Conservation (phyloP, 2,888 invertebrate genomes). For the Agapetus fuscipes region DNA sequence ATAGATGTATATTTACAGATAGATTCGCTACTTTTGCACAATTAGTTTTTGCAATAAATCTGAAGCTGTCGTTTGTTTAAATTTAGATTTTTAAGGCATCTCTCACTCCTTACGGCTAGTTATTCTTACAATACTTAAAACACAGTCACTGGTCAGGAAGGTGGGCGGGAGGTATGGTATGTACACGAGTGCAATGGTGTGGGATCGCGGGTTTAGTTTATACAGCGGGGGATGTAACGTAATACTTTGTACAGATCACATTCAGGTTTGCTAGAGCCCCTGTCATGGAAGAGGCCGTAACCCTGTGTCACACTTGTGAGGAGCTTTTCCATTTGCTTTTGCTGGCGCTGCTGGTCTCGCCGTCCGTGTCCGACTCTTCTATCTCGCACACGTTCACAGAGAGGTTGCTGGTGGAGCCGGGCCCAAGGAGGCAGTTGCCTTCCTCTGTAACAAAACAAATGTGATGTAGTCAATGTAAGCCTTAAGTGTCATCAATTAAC, state of each 20-base stretch:
- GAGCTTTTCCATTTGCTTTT: slow-evolving; percentile 16
- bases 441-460: slow-evolving; percentile 36
- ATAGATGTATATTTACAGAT: too few relatives aligned
- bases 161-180: neutral
- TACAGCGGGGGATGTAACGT: too few relatives aligned
- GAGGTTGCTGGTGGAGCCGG: slow-evolving; percentile 64
- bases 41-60: too few relatives aligned
- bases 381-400: slow-evolving; percentile 76
- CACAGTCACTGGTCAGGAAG: neutral
- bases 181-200: neutral
- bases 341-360: slow-evolving; percentile 28
- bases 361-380: slow-evolving; percentile 63
- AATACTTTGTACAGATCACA: neutral
- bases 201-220: neutral
- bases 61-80: neutral
- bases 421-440: slow-evolving; percentile 55
- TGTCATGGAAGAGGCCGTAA: slow-evolving; percentile 15
- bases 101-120: slow-evolving; percentile 1
- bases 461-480: neutral
- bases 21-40: too few relatives aligned
- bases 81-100: slow-evolving; percentile 6
- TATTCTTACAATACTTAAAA: neutral
- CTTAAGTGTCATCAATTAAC: neutral
- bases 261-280: slow-evolving; percentile 13
- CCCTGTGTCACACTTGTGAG: slow-evolving; percentile 23